phyloP scores from a whole-genome alignment of 2,888 invertebrate genomes.

The Tubiluchus corallicola region DNA sequence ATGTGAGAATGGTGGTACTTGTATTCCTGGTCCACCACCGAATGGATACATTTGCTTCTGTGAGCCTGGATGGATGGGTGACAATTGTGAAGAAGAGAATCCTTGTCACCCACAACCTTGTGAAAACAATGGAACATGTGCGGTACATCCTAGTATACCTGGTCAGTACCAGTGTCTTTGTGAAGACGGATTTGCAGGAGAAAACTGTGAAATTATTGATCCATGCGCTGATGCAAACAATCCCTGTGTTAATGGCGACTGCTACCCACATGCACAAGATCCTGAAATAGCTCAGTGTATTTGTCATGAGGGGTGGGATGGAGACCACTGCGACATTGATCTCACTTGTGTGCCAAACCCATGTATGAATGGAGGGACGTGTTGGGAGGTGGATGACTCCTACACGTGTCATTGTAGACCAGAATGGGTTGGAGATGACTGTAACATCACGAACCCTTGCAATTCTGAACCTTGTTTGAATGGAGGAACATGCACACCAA shows the following conservation, averaged over 20 bases:
- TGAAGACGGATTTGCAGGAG: background rate
- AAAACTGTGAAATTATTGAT: too few relatives aligned
- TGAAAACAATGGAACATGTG: background rate
- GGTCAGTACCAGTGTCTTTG: background rate
- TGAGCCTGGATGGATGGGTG: background rate
- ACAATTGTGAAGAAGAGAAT: background rate
- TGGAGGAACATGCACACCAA: background rate
- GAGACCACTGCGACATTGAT: background rate
- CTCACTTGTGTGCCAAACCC: background rate
- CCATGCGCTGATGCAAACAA: background rate
- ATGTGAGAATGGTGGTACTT: background rate
- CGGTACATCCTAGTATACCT: background rate
- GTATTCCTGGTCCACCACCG: background rate
- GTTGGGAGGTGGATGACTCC: background rate
- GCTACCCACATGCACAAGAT: background rate
- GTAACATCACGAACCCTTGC: background rate
- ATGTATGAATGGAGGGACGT: background rate
- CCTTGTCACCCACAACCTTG: background rate
- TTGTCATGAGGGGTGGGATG: background rate
- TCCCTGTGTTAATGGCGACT: slow-evolving; percentile 3
- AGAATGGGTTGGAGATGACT: background rate
- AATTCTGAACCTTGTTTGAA: background rate
- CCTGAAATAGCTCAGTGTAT: background rate
- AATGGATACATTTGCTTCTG: background rate
- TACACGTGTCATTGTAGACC: background rate